phyloP scores from a whole-genome alignment of 2,797 vertebrate species.

The Liasis olivaceus region DNA sequence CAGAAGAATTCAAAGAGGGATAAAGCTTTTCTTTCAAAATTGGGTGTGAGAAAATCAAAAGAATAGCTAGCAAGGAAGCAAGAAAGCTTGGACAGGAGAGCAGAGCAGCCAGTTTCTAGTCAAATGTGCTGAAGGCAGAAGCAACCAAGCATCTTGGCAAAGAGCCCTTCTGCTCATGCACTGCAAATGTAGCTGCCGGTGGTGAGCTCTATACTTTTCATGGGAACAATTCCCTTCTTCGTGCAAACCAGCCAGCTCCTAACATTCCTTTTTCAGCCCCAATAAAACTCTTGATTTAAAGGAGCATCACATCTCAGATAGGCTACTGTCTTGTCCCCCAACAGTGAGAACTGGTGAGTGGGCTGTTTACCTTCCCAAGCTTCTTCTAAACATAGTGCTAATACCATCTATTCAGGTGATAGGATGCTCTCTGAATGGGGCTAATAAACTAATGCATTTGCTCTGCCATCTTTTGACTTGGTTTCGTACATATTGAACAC shows the following conservation, averaged over 20 bases:
- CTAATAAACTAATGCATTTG: not conserved
- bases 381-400: not conserved
- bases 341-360: not conserved
- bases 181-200: not conserved
- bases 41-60: not conserved
- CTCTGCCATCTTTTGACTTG: not conserved
- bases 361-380: not conserved
- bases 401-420: not conserved
- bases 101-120: not conserved
- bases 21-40: not conserved
- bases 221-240: not conserved
- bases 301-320: not conserved
- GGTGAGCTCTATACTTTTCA: not conserved
- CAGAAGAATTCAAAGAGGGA: not conserved
- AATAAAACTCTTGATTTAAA: not conserved
- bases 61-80: not conserved
- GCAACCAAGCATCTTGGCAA: not conserved
- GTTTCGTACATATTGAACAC: not conserved
- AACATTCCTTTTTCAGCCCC: not conserved
- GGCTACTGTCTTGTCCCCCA: not conserved
- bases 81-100: not conserved
- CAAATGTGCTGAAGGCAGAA: not conserved
- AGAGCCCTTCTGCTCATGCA: not conserved
- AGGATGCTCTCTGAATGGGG: not conserved
- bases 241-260: not conserved